Conservation (phyloP, 2,888 invertebrate species). For the Gortyna flavago region DNA sequence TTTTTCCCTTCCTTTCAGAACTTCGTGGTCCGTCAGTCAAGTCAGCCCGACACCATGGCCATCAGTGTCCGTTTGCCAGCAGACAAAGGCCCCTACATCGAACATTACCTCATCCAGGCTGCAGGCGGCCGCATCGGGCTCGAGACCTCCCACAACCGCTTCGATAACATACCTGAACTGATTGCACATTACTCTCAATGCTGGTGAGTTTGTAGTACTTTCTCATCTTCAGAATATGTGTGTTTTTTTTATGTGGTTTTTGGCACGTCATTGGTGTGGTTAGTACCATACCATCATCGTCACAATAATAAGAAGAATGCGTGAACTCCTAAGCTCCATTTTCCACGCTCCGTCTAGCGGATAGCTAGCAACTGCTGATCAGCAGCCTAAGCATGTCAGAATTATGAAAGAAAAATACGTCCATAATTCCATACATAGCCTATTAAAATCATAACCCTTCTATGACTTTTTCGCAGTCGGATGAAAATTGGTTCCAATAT, state of each 20-base stretch:
- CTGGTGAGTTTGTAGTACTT: constrained; percentile 89
- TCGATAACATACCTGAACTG: constrained; percentile 97
- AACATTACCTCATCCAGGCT: constrained; percentile 98
- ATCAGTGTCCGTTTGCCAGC: constrained; percentile 97
- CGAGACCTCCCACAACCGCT: constrained; percentile 98
- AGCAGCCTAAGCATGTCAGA: neutral
- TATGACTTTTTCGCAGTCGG: neutral
- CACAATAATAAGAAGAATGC: neutral
- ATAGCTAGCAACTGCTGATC: neutral
- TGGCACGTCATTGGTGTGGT: neutral
- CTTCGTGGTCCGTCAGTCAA: constrained; percentile 98
- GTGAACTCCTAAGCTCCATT: neutral
- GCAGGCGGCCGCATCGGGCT: constrained; percentile 94
- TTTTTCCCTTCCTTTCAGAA: constrained; percentile 91
- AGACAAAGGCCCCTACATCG: constrained; percentile 97
- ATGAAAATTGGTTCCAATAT: neutral
- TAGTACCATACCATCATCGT: neutral
- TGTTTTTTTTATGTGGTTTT: neutral
- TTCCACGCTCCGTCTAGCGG: neutral
- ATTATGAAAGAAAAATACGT: neutral
- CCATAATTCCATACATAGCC: too few relatives aligned
- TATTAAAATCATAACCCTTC: neutral
- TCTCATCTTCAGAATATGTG: neutral
- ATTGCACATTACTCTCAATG: constrained; percentile 98
- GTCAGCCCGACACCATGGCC: constrained; percentile 98